phyloP scores from a whole-genome alignment of 2,113 vertebrate species.

The Gymnarchus niloticus region DNA sequence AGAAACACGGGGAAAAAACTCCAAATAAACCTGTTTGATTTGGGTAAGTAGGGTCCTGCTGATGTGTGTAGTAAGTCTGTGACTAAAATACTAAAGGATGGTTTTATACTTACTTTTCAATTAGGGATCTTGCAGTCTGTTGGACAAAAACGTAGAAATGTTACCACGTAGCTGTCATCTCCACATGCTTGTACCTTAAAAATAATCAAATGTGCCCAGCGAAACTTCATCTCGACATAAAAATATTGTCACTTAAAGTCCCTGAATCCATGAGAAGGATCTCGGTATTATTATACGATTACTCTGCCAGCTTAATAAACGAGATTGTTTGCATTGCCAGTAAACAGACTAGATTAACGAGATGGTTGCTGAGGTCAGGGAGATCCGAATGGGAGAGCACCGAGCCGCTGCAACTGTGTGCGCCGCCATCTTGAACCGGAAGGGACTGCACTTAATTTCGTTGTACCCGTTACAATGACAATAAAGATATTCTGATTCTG shows the following conservation, averaged over 20 bases:
- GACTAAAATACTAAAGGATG: background rate
- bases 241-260: too few relatives aligned
- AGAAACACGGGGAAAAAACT: background rate
- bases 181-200: background rate
- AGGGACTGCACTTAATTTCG: too few relatives aligned
- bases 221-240: too few relatives aligned
- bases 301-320: too few relatives aligned
- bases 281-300: too few relatives aligned
- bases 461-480: too few relatives aligned
- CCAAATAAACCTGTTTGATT: background rate
- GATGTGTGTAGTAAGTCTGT: background rate
- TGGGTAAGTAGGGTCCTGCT: background rate
- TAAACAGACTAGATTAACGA: background rate
- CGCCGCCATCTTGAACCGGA: too few relatives aligned
- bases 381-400: too few relatives aligned
- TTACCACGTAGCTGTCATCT: background rate
- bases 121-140: conserved; percentile 62
- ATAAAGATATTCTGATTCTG: too few relatives aligned
- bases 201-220: background rate
- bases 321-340: background rate
- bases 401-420: too few relatives aligned
- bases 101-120: conserved; percentile 60
- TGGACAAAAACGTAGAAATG: background rate
- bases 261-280: too few relatives aligned
- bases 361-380: background rate